A percentile compares a stretch with the other conserved stretches of the same genome.
Evolutionary conservation across 2,888 invertebrate genomes (phyloP).

Genomic region (Eupeodes latifasciatus): DNA sequence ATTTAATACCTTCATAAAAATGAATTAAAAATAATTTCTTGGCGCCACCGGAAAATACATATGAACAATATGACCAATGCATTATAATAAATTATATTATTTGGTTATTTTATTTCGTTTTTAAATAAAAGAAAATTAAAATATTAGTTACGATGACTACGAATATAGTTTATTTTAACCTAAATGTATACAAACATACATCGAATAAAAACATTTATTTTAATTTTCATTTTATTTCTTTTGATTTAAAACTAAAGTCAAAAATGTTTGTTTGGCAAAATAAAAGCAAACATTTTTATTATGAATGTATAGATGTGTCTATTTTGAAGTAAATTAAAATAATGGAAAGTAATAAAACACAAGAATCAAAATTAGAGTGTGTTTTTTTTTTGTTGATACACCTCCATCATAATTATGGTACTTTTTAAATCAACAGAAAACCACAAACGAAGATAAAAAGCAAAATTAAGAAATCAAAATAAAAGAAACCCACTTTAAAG

Average conservation of each 20-base stretch:
- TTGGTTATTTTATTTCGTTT: neutral
- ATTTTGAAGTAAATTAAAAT: slow-evolving; percentile 51
- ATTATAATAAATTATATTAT: slow-evolving; percentile 45
- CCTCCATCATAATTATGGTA: slow-evolving; percentile 60
- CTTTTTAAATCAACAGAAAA: slow-evolving; percentile 63
- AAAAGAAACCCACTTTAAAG: slow-evolving; percentile 25
- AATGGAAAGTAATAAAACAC: slow-evolving; percentile 37
- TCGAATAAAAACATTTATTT: slow-evolving; percentile 62
- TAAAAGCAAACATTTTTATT: slow-evolving; percentile 1
- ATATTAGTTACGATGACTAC: neutral
- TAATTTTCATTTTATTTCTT: neutral
- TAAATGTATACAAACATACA: slow-evolving; percentile 51
- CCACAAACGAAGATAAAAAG: slow-evolving; percentile 12
- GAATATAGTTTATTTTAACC: slow-evolving; percentile 61
- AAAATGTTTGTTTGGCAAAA: slow-evolving; percentile 47
- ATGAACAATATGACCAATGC: slow-evolving; percentile 39
- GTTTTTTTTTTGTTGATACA: slow-evolving; percentile 33
- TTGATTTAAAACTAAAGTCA: neutral
- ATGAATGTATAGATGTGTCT: slow-evolving; percentile 41
- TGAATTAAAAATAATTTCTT: slow-evolving; percentile 22
- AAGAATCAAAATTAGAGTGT: neutral
- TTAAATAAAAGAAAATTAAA: neutral
- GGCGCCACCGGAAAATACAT: slow-evolving; percentile 44
- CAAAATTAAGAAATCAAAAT: slow-evolving; percentile 22
- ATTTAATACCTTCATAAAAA: neutral